Conservation (phyloP, 92 coral and sea anemone species). For the Epizoanthus scotinus region DNA sequence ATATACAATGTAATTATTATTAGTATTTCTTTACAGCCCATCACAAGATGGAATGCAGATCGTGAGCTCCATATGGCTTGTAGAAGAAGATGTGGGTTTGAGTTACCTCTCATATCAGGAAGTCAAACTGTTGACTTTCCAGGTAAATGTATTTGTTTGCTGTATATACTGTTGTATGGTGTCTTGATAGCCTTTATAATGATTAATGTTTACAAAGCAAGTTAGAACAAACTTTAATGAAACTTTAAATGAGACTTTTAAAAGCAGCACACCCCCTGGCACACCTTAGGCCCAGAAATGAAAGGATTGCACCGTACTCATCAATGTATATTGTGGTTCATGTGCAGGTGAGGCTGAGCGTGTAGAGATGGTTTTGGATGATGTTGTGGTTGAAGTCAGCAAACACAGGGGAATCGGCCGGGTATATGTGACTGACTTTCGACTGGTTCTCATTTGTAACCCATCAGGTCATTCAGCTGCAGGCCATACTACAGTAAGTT, state of each 20-base stretch:
- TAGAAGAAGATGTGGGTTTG: constrained; percentile 80
- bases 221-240: too few relatives aligned
- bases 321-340: too few relatives aligned
- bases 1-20: neutral
- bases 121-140: constrained; percentile 69
- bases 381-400: constrained; percentile 94
- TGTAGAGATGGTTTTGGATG: constrained; percentile 96
- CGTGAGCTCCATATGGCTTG: constrained; percentile 72
- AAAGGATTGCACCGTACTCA: neutral
- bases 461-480: constrained; percentile 72
- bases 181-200: too few relatives aligned
- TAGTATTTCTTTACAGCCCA: constrained; percentile 53
- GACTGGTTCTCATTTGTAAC: constrained; percentile 86
- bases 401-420: constrained; percentile 95
- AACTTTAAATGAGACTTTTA: too few relatives aligned
- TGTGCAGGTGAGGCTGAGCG: constrained; percentile 91
- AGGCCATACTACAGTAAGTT: constrained; percentile 73
- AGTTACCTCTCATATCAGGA: constrained; percentile 75
- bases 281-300: neutral
- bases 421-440: constrained; percentile 88
- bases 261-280: neutral
- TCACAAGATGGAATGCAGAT: constrained; percentile 89
- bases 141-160: constrained; percentile 45
- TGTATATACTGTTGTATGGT: too few relatives aligned
- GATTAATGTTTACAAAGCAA: too few relatives aligned